Percentiles rank a stretch among this genome's conserved stretches.
Conservation (phyloP, 2,113 vertebrate species). For the Cacatua alba region DNA sequence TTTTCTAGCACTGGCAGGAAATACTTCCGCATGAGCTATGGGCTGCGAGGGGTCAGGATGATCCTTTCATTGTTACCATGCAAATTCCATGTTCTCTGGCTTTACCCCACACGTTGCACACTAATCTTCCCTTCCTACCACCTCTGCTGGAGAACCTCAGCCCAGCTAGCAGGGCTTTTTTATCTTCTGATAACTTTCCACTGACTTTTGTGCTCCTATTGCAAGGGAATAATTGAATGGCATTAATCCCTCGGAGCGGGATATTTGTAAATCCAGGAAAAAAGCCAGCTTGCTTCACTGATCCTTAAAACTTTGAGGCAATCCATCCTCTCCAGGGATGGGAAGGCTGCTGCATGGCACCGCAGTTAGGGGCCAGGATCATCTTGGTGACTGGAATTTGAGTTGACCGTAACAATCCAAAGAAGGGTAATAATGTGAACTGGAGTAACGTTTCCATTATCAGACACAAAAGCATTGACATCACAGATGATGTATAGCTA, state of each 20-base stretch:
- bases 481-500: neutral
- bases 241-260: neutral
- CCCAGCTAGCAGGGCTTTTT: neutral
- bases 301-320: neutral
- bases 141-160: neutral
- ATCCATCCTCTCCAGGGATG: neutral
- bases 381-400: conserved; percentile 68
- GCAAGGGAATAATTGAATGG: neutral
- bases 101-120: neutral
- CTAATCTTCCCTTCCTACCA: neutral
- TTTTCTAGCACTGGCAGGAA: neutral
- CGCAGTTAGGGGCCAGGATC: conserved; percentile 13
- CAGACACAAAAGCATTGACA: conserved; percentile 69
- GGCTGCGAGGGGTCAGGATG: neutral
- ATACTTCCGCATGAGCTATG: neutral
- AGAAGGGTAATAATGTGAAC: conserved; percentile 52
- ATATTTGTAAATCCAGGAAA: neutral
- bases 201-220: neutral
- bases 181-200: neutral
- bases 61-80: neutral
- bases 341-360: neutral
- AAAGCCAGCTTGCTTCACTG: neutral
- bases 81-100: neutral
- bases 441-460: conserved; percentile 67
- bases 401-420: conserved; percentile 72